Evolutionary conservation across 2,113 vertebrate genomes (phyloP), one percentile per base, ranked within the genome.

Genomic region (Egretta garzetta): DNA sequence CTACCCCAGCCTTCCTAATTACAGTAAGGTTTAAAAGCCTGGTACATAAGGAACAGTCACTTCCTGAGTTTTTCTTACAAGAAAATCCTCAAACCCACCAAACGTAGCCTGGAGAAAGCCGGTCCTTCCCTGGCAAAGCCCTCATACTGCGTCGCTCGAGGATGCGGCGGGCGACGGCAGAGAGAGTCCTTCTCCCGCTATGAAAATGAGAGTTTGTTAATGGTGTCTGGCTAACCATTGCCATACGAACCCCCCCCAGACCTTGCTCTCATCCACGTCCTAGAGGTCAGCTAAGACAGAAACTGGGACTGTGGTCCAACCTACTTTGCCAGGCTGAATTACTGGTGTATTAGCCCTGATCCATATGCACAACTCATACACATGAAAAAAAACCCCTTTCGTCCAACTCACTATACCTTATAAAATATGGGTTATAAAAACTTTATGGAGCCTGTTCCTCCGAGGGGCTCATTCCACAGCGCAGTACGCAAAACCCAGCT

Each of bases 391-490:
- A 39, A 39, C 9, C 35, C 83, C 77, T 83, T 71, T 85, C 74
- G 70, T 90, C 96, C 95, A 96, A 88, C 94, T 95, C 89, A 28
- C 95, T 95, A 75, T 95, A 96, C 92, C 97, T 96, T 97, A 94
- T 98, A 97, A 98, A 98, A 97, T 91, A 94, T 85, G 76, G 89
- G 93, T 97, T 97, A 97, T 98, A 98, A 98, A 98, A 97, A 77
- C 79, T 98, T 98, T 98, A 98, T 90, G 86, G 97, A 82, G 91
- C 95, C 97, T 58, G 75, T 91, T 97, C 90, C 96, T 98, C 79
- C 37, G 32, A 97, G 88, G 96, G 95, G 88, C 95, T 96, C 97
- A 97, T 98, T 98, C 96, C 96, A 97, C 24, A 89, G 80, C 1
- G 7, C 90, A 28, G 80, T 67, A 93, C 35, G 68, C 88, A 96